Base-by-base conservation (phyloP, 2,797 vertebrate species). In the Paratrypauchen microcephalus region DNA sequence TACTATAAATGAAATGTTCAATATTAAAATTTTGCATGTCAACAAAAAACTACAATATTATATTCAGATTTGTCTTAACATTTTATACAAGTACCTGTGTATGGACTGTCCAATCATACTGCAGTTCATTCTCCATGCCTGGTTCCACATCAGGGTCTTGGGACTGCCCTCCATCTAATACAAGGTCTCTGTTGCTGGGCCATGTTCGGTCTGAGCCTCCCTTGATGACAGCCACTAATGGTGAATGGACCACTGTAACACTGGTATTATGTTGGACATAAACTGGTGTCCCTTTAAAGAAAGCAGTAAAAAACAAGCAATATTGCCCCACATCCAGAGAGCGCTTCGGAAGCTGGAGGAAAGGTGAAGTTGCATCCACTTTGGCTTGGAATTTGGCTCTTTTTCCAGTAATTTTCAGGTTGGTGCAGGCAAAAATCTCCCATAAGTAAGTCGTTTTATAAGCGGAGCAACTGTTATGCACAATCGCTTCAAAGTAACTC, bases 161-260 rank as follows among this genome's bases (percentile, higher is more conserved):
- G 18, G 94, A 95, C 8, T 90, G 79, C 2, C 86, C 88, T 56
- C 92, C 95, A 57, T 95, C 92, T 79, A 95, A 75, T 61, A 90
- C 18, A 0, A 95, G 86, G 66, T 94, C 87, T n/a, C 54, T 80
- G 28, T 79, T 19, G 50, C 68, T 81, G 63, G 92, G 77, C 90
- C 93, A 94, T 39, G 88, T 57, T 81, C 90, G 87, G 65, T 86
- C 78, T 1, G 92, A 91, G 6, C 95, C 94, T 58, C 94, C 94
- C 68, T 84, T 87, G 70, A 95, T 94, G 48, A 89, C 39, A 13
- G 94, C 87, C 13, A 93, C 86, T 59, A 95, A 71, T 0, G 81
- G 79, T 45, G 92, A 93, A 67, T 89, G 82, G 36, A 86, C 69
- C 47, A 95, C 93, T 3, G 83, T 85, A 18, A 95, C 36, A 21